These are phyloP conservation scores for Chaenocephalus aceratus DNA, from an alignment of 2,113 vertebrate genomes.

Conservation along the genomic window DNA sequence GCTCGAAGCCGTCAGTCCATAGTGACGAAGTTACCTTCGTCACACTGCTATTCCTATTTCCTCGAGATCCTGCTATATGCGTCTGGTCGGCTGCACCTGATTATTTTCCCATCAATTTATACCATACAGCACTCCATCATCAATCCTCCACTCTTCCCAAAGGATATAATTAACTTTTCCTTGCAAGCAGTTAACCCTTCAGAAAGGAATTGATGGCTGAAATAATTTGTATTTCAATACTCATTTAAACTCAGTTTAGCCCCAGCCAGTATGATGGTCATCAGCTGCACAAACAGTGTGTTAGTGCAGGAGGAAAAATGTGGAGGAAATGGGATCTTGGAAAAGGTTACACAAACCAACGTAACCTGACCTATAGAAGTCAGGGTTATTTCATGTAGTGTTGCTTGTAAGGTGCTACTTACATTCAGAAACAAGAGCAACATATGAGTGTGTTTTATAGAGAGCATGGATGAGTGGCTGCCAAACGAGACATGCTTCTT, in stretches of 20 bases:
- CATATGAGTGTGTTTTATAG: slow-evolving; percentile 2
- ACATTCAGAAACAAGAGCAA: slow-evolving; percentile 18
- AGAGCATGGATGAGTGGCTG: slow-evolving; percentile 32
- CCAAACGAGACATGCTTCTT: slow-evolving; percentile 39
- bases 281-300: slow-evolving; percentile 78
- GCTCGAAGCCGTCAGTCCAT: no score
- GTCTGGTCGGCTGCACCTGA: slow-evolving; percentile 34
- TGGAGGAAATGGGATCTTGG: slow-evolving; percentile 64
- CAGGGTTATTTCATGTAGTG: slow-evolving; percentile 26
- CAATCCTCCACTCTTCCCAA: slow-evolving; percentile 39
- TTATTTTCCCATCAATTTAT: slow-evolving; percentile 48
- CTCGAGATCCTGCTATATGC: slow-evolving; percentile 3
- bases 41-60: neutral
- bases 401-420: slow-evolving; percentile 35
- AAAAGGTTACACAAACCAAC: slow-evolving; percentile 43
- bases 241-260: slow-evolving; percentile 65
- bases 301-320: slow-evolving; percentile 47
- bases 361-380: slow-evolving; percentile 28
- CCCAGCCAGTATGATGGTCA: slow-evolving; percentile 69
- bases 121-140: slow-evolving; percentile 45
- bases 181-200: slow-evolving; percentile 51
- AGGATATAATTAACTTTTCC: slow-evolving; percentile 57
- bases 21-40: no score
- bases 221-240: slow-evolving; percentile 64
- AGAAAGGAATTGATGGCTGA: slow-evolving; percentile 55